Percentiles rank a stretch among this genome's conserved stretches.
phyloP scores from a whole-genome alignment of 2,888 invertebrate genomes.

The Synanthedon myopaeformis region DNA sequence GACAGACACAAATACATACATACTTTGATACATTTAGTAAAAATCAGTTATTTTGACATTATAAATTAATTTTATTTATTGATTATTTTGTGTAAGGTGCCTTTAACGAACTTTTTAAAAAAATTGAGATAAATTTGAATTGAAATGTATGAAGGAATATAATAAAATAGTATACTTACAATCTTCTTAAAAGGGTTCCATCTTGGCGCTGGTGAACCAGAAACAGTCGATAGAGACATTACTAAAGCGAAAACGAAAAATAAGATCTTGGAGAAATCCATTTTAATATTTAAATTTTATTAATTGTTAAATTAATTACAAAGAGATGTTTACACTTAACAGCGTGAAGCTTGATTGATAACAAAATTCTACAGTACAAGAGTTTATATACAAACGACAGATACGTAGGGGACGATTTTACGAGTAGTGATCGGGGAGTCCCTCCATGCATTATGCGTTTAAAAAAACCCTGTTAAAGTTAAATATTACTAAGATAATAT shows the following conservation, averaged over 20 bases:
- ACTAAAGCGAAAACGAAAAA: constrained; percentile 4
- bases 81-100: too few relatives aligned
- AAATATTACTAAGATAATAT: too few relatives aligned
- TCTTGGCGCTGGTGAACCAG: constrained; percentile 3
- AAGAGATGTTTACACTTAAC: neutral
- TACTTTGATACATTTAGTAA: too few relatives aligned
- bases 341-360: neutral
- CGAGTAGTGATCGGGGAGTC: too few relatives aligned
- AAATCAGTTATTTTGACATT: too few relatives aligned
- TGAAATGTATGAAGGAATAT: neutral
- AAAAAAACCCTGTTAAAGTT: too few relatives aligned
- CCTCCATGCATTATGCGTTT: too few relatives aligned
- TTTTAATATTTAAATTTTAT: neutral
- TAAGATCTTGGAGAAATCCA: constrained; percentile 6
- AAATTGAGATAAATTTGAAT: neutral
- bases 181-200: constrained; percentile 9
- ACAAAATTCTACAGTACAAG: neutral
- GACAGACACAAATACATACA: too few relatives aligned
- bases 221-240: constrained; percentile 1
- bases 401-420: too few relatives aligned
- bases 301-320: neutral
- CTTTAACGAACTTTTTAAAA: neutral
- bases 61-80: too few relatives aligned
- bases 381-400: too few relatives aligned
- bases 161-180: constrained; percentile 4